These are phyloP conservation scores for Tringa solitaria DNA, from an alignment of 2,113 vertebrate species.

Conservation along the genomic window DNA sequence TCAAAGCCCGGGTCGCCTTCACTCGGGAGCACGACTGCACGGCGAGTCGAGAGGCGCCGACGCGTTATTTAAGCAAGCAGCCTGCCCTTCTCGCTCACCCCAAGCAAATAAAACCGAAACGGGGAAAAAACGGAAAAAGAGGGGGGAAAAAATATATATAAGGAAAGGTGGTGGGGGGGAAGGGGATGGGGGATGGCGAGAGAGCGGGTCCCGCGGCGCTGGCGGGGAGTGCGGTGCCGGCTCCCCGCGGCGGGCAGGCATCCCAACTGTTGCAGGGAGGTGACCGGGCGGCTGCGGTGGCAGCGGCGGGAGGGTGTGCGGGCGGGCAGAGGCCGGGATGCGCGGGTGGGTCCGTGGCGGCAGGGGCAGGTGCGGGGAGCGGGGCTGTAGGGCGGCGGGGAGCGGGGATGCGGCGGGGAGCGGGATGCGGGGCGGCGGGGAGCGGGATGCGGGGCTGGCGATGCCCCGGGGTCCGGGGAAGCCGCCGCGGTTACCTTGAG, in stretches of 20 bases:
- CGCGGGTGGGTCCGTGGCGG: neutral
- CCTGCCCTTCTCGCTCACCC: neutral
- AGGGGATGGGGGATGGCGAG: neutral
- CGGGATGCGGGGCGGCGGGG: neutral
- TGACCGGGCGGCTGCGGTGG: neutral
- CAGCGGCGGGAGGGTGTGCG: neutral
- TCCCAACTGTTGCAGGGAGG: slow-evolving; percentile 68
- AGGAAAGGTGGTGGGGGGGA: no score
- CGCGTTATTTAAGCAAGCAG: neutral
- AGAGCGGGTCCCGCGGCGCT: neutral
- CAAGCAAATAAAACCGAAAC: neutral
- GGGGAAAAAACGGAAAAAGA: no score
- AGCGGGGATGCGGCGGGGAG: neutral
- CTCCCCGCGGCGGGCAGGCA: neutral
- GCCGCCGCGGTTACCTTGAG: slow-evolving; percentile 81
- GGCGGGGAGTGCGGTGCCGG: neutral
- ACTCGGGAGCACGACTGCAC: neutral
- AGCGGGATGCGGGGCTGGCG: neutral
- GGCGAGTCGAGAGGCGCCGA: neutral
- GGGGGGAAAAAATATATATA: no score
- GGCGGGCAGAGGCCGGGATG: neutral
- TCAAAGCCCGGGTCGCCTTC: neutral
- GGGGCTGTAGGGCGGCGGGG: neutral
- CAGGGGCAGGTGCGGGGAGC: neutral
- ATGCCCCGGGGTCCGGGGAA: neutral